Evolutionary conservation across 2,797 vertebrate genomes (phyloP), one percentile per base, ranked within the genome.

Genomic region (Rhyacichthys aspro): DNA sequence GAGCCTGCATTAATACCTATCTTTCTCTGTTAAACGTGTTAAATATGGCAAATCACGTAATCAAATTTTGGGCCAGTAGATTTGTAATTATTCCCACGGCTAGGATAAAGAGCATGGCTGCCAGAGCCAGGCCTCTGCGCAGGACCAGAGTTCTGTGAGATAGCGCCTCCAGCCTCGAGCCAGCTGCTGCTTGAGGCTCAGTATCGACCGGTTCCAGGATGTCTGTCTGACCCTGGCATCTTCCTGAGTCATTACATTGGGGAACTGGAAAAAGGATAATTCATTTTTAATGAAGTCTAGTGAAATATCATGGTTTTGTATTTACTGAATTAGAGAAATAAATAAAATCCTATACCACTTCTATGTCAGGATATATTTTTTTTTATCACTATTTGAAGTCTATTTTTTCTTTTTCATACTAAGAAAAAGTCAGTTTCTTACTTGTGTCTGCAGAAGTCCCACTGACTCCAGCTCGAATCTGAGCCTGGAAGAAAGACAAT

Each of bases 401-500:
- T n/a, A n/a, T n/a, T n/a, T n/a, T n/a, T n/a, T n/a, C n/a, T n/a
- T 28, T 28, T 28, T 28, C 23, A 28, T 6, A 28, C 23, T 28
- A 28, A 28, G 7, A 28, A 52, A 11, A 50, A 39, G 32, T 37
- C 11, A 56, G 1, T 46, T 5, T 42, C 11, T 43, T 88, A 92
- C 89, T 48, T 67, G 74, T 42, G 14, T 80, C 43, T 45, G 28
- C n/a, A 8, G 7, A 3, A 47, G 18, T 67, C 2, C 3, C 56
- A 45, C 60, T 45, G 16, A 90, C 69, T 38, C 95, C 94, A 14
- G 93, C 94, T 89, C 93, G 92, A 59, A 90, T 72, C 54, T 91
- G 93, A 60, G 95, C 95, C 95, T 97, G 72, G 42, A 81, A 84
- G 49, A 55, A 56, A 70, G 69, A 71, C 9, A 60, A 18, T 9